Evolutionary conservation across 2,113 vertebrate species (phyloP), one percentile per base, ranked within the genome.

Genomic region (Thamnaconus septentrionalis): DNA sequence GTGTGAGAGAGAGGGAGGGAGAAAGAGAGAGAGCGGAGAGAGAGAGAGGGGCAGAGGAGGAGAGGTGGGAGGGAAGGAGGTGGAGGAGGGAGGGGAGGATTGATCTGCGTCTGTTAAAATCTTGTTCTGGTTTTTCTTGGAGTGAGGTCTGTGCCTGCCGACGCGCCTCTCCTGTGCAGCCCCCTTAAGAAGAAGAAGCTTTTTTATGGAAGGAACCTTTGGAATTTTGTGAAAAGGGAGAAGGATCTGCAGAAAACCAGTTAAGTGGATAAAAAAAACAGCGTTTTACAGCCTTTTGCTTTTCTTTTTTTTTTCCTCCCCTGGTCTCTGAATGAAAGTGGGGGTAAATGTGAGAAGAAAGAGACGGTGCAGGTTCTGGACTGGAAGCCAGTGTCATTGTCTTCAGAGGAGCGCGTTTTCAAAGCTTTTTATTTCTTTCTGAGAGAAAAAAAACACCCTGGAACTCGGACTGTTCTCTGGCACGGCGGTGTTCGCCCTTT

Each of bases 81-180:
- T 53, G 67, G 50, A 57, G 56, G 70, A 62, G 75, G 80, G 83
- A 88, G 86, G 84, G 18, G 80, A 90, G 88, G 89, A 90, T 92
- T 92, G 90, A 91, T 92, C 87, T 81, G 87, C 86, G 86, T 88
- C 90, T 89, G 89, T 90, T 88, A 88, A 92, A 90, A 90, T 89
- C 85, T 92, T 91, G 88, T 92, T 91, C 86, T 81, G 81, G 80
- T 90, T 91, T 90, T 89, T 88, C 85, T 89, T 84, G 83, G 87
- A 93, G 88, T 90, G 86, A 90, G 88, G 87, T 90, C 86, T 85
- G 79, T 85, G 85, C 88, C 86, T 86, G 90, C 82, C 82, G 88
- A 89, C 88, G 87, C 84, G 70, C 83, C 86, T 90, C 86, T 88
- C 81, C 81, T 75, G 83, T 83, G 85, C 79, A 86, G 85, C 86